These are phyloP conservation scores for Etheostoma cragini DNA, from an alignment of 2,113 vertebrate genomes.

Conservation along the genomic window DNA sequence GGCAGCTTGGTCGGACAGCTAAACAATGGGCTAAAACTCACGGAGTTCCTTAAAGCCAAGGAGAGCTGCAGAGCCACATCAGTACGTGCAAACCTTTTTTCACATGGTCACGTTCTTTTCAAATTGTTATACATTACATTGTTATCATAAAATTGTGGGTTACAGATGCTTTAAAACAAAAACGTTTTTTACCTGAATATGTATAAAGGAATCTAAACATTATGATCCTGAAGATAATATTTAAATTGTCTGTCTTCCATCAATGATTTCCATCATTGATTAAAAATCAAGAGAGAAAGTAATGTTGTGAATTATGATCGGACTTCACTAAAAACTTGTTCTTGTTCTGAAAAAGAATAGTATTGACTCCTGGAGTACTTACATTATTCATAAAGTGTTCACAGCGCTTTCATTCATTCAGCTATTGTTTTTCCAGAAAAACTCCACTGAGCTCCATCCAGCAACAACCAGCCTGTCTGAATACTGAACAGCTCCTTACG, in stretches of 20 bases:
- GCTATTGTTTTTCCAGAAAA: not conserved
- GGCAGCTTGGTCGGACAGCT: not conserved
- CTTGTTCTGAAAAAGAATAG: not conserved
- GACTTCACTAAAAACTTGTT: not conserved
- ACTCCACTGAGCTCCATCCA: not conserved
- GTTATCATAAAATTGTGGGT: not conserved
- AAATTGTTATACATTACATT: not conserved
- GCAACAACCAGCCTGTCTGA: not conserved
- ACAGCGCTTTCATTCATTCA: not conserved
- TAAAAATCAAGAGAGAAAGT: not conserved
- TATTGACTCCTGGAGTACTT: not conserved
- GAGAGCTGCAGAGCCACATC: not conserved
- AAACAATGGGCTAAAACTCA: not conserved
- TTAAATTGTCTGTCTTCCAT: not conserved
- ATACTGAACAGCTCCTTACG: not conserved
- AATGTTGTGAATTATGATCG: not conserved
- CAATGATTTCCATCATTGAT: not conserved
- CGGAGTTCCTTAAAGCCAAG: no score
- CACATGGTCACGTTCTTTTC: not conserved
- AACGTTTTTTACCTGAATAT: not conserved
- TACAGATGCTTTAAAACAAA: not conserved
- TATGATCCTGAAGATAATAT: not conserved
- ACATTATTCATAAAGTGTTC: not conserved
- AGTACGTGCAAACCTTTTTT: no score
- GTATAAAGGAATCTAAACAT: not conserved